Percentiles rank a stretch among this genome's conserved stretches.
Conservation (phyloP, 2,888 invertebrate species). For the Aspidiotus rigidus region DNA sequence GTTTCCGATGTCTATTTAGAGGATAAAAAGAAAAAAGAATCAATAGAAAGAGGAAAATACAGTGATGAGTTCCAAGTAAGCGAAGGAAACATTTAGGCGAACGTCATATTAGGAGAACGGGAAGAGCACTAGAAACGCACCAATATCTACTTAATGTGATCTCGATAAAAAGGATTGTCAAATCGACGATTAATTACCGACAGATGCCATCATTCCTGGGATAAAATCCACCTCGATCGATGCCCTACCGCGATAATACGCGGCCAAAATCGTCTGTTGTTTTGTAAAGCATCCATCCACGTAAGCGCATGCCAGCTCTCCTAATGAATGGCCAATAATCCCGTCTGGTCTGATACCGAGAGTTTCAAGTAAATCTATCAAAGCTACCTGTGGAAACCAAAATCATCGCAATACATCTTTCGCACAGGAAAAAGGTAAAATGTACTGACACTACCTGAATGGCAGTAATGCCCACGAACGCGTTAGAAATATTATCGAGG, state of each 20-base stretch:
- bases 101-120: too few species aligned
- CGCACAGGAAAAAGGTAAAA: conserved; percentile 3
- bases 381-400: conserved; percentile 47
- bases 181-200: conserved; percentile 49
- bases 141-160: too few species aligned
- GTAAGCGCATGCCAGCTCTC: conserved; percentile 90
- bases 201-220: conserved; percentile 78
- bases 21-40: too few species aligned
- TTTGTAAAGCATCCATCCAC: conserved; percentile 84
- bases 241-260: conserved; percentile 72
- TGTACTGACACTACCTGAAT: conserved; percentile 46
- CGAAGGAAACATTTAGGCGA: too few species aligned
- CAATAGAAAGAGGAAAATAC: too few species aligned
- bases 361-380: conserved; percentile 54
- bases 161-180: not conserved
- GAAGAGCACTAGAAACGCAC: too few species aligned
- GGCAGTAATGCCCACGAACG: conserved; percentile 65
- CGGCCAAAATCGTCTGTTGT: conserved; percentile 73
- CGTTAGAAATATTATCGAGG: conserved; percentile 58
- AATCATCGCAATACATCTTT: not conserved
- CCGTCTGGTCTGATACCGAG: conserved; percentile 60
- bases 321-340: conserved; percentile 82
- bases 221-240: conserved; percentile 61
- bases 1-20: too few species aligned
- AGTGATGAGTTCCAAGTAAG: too few species aligned